Conservation (phyloP, 2,797 vertebrate species). For the Chlorospingus semifuscus region DNA sequence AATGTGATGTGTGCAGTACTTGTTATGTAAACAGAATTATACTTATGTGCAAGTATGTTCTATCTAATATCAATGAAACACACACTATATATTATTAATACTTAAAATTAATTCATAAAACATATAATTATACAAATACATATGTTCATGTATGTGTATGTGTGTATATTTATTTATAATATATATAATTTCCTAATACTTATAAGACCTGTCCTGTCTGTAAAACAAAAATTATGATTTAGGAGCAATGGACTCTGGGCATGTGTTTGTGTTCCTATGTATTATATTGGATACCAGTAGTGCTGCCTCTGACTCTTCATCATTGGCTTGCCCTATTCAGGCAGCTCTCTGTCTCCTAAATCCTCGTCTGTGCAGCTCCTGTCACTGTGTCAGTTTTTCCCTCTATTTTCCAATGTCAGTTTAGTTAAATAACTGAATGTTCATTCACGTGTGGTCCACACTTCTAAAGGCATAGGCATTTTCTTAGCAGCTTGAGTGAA, state of each 20-base stretch:
- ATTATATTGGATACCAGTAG: rapidly evolving
- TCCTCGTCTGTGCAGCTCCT: not conserved
- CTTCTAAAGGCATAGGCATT: not conserved
- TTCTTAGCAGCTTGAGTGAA: not conserved
- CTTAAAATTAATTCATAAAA: not conserved
- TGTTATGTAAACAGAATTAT: not conserved
- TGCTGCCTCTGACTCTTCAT: not conserved
- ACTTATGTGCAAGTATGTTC: not conserved
- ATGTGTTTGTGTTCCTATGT: not conserved
- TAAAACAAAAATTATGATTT: rapidly evolving
- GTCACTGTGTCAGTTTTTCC: too few relatives aligned
- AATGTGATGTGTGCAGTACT: not conserved
- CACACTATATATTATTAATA: too few relatives aligned
- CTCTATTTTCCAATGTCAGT: not conserved
- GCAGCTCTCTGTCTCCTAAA: not conserved
- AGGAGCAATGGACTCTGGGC: not conserved
- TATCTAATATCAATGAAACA: not conserved
- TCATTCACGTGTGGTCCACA: not conserved
- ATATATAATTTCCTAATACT: not conserved
- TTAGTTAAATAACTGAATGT: not conserved
- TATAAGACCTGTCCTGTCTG: not conserved
- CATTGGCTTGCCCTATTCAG: not conserved
- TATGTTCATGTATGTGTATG: not conserved
- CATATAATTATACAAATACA: not conserved
- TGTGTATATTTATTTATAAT: not conserved